Evolutionary conservation across 2,888 invertebrate genomes (phyloP).

Genomic region (Dynastes maya): DNA sequence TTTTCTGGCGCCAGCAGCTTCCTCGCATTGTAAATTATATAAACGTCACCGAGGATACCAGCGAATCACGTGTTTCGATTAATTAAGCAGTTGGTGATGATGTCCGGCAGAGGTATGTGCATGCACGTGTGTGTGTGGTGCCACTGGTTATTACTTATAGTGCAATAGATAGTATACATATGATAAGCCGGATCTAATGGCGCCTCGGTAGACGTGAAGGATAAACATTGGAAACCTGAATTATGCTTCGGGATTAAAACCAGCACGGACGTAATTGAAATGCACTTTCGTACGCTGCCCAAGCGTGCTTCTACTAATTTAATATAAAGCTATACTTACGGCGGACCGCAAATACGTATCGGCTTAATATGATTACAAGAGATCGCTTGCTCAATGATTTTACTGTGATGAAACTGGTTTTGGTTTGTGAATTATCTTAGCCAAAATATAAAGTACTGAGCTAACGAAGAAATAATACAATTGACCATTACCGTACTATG

Average conservation of each 20-base stretch:
- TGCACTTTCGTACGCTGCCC: neutral
- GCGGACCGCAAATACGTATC: too few relatives aligned
- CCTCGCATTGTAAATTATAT: slow-evolving; percentile 56
- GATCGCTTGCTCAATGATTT: too few relatives aligned
- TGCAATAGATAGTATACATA: slow-evolving; percentile 12
- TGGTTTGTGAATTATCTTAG: too few relatives aligned
- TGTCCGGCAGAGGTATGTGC: slow-evolving; percentile 6
- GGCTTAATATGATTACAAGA: too few relatives aligned
- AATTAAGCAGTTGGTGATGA: slow-evolving; percentile 38
- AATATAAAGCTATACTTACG: neutral
- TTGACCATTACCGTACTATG: too few relatives aligned
- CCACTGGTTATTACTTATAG: slow-evolving; percentile 2
- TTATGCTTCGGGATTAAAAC: slow-evolving; percentile 15
- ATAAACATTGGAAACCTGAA: slow-evolving; percentile 23
- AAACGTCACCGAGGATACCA: slow-evolving; percentile 49
- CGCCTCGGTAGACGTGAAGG: slow-evolving; percentile 28
- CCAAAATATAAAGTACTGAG: too few relatives aligned
- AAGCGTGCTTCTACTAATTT: neutral
- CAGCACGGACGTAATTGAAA: slow-evolving; percentile 21
- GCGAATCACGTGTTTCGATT: slow-evolving; percentile 42
- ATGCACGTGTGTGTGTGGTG: neutral
- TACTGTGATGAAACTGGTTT: too few relatives aligned
- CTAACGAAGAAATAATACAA: too few relatives aligned
- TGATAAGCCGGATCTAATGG: slow-evolving; percentile 38
- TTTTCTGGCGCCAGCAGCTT: slow-evolving; percentile 57